phyloP scores from a whole-genome alignment of 1,140 invertebrate genomes.

The Drosophila repleta region DNA sequence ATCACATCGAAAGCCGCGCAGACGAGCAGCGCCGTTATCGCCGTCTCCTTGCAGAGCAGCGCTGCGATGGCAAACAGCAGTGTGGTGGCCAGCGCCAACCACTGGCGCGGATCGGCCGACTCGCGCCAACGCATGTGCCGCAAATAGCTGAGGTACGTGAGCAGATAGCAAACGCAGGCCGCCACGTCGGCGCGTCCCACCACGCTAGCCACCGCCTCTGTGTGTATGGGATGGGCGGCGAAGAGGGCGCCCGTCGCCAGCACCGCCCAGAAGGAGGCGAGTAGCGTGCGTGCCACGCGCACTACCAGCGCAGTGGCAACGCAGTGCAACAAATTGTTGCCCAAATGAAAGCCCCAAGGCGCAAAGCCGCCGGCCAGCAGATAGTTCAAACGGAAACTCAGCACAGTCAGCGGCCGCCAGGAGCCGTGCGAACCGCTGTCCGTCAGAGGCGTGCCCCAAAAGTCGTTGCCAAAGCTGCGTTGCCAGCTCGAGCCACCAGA shows the following conservation, averaged over 20 bases:
- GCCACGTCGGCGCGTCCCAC: slow-evolving; percentile 97
- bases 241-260: slow-evolving; percentile 94
- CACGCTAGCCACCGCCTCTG: slow-evolving; percentile 97
- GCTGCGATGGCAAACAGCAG: slow-evolving; percentile 88
- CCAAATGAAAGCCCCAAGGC: slow-evolving; percentile 95
- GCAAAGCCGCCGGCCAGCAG: slow-evolving; percentile 93
- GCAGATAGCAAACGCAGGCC: slow-evolving; percentile 95
- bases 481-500: slow-evolving; percentile 88
- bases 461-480: slow-evolving; percentile 92
- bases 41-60: slow-evolving; percentile 95
- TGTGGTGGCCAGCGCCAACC: slow-evolving; percentile 85
- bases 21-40: slow-evolving; percentile 94
- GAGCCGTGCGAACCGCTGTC: slow-evolving; percentile 96
- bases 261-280: slow-evolving; percentile 88
- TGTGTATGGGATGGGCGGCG: slow-evolving; percentile 97
- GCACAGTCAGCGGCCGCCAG: slow-evolving; percentile 95
- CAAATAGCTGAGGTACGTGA: slow-evolving; percentile 92
- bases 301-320: slow-evolving; percentile 92
- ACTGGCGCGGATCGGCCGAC: slow-evolving; percentile 85
- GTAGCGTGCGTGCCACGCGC: slow-evolving; percentile 87
- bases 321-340: slow-evolving; percentile 94
- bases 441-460: slow-evolving; percentile 95
- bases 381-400: slow-evolving; percentile 97
- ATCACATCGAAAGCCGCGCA: slow-evolving; percentile 91
- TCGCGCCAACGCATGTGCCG: slow-evolving; percentile 87